phyloP scores from a whole-genome alignment of 2,797 vertebrate species.

The Natrix natrix region DNA sequence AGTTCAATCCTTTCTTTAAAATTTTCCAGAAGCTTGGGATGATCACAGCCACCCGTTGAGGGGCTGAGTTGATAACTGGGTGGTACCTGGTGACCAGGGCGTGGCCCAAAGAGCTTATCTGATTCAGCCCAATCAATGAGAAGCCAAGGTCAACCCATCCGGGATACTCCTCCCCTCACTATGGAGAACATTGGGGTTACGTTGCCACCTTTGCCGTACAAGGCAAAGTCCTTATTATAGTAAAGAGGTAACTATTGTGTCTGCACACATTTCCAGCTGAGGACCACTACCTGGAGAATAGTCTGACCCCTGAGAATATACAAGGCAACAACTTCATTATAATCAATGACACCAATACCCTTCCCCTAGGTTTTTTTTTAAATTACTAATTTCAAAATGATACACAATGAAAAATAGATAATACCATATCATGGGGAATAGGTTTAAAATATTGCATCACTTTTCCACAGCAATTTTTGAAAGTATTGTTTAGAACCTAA shows the following conservation, averaged over 20 bases:
- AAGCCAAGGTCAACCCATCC: too few relatives aligned
- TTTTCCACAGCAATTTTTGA: neutral
- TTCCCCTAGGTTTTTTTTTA: neutral
- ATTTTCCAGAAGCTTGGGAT: too few relatives aligned
- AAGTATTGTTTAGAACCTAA: neutral
- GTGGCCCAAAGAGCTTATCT: too few relatives aligned
- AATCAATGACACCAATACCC: neutral
- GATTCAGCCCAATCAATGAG: too few relatives aligned
- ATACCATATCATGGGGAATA: neutral
- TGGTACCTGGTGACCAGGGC: too few relatives aligned
- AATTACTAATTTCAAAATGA: neutral
- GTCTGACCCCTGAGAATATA: neutral
- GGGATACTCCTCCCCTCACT: too few relatives aligned
- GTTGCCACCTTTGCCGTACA: neutral
- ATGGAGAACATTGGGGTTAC: neutral
- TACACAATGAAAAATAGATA: neutral
- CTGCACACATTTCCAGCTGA: neutral
- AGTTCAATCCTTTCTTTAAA: too few relatives aligned
- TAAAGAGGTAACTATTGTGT: neutral
- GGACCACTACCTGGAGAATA: neutral
- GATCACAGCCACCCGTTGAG: too few relatives aligned
- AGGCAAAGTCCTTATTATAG: neutral
- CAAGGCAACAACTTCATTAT: neutral
- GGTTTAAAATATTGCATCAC: neutral
- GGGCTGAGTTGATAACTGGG: too few relatives aligned